A percentile compares a stretch with the other conserved stretches of the same genome.
phyloP scores from a whole-genome alignment of 2,113 vertebrate genomes.

The Montifringilla adamsi region DNA sequence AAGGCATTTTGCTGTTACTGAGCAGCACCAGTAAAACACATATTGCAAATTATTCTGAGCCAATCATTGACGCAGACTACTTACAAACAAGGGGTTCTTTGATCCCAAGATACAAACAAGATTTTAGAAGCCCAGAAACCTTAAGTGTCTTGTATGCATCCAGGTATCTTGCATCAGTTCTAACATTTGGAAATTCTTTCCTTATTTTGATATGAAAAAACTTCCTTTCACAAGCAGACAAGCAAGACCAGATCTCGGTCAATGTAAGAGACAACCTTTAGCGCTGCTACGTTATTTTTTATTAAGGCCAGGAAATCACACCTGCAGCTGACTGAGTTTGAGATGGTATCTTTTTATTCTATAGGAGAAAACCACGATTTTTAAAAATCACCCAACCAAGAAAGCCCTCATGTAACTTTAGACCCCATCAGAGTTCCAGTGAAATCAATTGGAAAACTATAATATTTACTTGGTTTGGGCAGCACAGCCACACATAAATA shows the following conservation, averaged over 20 bases:
- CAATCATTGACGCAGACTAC: background rate
- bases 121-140: background rate
- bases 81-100: background rate
- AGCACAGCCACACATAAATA: background rate
- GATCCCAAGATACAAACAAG: background rate
- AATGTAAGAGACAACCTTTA: background rate
- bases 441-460: background rate
- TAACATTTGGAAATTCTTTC: background rate
- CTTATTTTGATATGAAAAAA: background rate
- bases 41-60: background rate
- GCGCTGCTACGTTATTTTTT: fast-evolving
- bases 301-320: background rate
- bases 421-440: background rate
- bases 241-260: background rate
- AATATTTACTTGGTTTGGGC: background rate
- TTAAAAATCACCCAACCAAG: background rate
- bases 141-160: background rate
- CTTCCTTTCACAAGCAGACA: background rate
- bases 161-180: background rate
- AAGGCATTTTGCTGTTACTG: background rate
- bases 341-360: background rate
- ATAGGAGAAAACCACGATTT: too few species aligned
- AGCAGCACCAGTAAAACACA: fast-evolving
- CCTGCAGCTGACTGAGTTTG: background rate
- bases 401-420: background rate